Evolutionary conservation across 1,140 invertebrate species (phyloP).

Genomic region (Ericerus pela): DNA sequence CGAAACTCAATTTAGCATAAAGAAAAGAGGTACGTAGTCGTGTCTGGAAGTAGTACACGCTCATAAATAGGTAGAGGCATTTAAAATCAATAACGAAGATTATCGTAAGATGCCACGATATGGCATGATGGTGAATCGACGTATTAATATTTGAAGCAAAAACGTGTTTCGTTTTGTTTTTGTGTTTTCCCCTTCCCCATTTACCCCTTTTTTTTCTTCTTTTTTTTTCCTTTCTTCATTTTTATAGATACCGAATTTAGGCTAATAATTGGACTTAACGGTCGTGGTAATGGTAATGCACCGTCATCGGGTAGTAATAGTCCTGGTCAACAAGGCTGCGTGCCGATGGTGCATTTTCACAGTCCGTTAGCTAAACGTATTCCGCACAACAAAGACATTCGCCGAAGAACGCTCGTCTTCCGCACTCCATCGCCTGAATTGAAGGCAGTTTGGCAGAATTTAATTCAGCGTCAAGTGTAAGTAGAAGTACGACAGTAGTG

Average conservation of each 20-base stretch:
- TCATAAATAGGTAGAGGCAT: too few species aligned
- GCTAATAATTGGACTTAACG: slow-evolving; percentile 38
- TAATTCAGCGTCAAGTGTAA: slow-evolving; percentile 75
- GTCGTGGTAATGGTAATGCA: slow-evolving; percentile 44
- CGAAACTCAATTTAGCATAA: slow-evolving; percentile 65
- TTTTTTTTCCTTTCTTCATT: not conserved
- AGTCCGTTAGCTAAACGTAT: slow-evolving; percentile 26
- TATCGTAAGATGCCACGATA: too few species aligned
- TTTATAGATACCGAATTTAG: slow-evolving; percentile 52
- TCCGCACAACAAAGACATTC: slow-evolving; percentile 39
- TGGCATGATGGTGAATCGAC: too few species aligned
- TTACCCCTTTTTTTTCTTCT: not conserved
- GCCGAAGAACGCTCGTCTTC: slow-evolving; percentile 50
- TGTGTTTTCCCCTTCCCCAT: too few species aligned
- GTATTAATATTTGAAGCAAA: too few species aligned
- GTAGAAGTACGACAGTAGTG: too few species aligned
- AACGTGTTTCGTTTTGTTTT: too few species aligned
- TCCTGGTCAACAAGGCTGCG: slow-evolving; percentile 26
- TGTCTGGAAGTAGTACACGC: too few species aligned
- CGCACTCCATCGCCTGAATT: slow-evolving; percentile 63
- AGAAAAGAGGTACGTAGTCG: slow-evolving; percentile 59
- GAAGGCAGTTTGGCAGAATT: slow-evolving; percentile 76
- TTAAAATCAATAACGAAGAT: too few species aligned
- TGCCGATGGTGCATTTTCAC: slow-evolving; percentile 10
- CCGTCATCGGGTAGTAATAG: slow-evolving; percentile 44